A percentile compares a stretch with the other conserved stretches of the same genome.
These are phyloP conservation scores for Drosophila ercepeae DNA, from an alignment of 1,140 invertebrate species.

Conservation along the genomic window DNA sequence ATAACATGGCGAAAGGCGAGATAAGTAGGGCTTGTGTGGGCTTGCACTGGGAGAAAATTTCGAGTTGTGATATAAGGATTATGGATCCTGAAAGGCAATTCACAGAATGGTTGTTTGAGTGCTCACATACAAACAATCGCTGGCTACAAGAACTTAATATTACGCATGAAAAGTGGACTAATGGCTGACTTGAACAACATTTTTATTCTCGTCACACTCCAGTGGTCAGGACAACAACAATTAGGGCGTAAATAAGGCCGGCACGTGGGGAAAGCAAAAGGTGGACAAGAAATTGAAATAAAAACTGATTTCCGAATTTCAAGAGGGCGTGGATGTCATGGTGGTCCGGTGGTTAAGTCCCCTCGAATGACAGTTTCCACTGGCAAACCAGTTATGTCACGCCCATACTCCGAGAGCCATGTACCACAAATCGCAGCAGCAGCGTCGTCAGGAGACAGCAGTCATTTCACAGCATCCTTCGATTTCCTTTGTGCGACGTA, in stretches of 20 bases:
- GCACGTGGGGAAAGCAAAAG: slow-evolving; percentile 11
- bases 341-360: slow-evolving; percentile 10
- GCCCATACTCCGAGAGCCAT: slow-evolving; percentile 5
- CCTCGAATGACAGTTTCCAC: not conserved
- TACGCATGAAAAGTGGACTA: slow-evolving; percentile 59
- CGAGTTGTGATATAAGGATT: no score
- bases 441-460: not conserved
- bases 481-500: not conserved
- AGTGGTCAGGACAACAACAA: slow-evolving; percentile 12
- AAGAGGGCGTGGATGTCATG: slow-evolving; percentile 1
- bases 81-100: no score
- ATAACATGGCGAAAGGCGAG: slow-evolving; percentile 7
- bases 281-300: slow-evolving; percentile 48
- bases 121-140: slow-evolving; percentile 9
- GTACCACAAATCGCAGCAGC: slow-evolving; percentile 4
- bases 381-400: slow-evolving; percentile 47
- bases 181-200: slow-evolving; percentile 47
- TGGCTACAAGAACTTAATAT: slow-evolving; percentile 48
- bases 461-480: not conserved
- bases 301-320: slow-evolving; percentile 52
- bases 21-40: not conserved
- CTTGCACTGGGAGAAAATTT: not conserved
- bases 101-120: slow-evolving; percentile 3
- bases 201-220: slow-evolving; percentile 48
- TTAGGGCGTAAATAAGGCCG: slow-evolving; percentile 25